Percentiles rank a stretch among this genome's conserved stretches.
phyloP scores from a whole-genome alignment of 2,888 invertebrate genomes.

The Drosophila tanythrix region DNA sequence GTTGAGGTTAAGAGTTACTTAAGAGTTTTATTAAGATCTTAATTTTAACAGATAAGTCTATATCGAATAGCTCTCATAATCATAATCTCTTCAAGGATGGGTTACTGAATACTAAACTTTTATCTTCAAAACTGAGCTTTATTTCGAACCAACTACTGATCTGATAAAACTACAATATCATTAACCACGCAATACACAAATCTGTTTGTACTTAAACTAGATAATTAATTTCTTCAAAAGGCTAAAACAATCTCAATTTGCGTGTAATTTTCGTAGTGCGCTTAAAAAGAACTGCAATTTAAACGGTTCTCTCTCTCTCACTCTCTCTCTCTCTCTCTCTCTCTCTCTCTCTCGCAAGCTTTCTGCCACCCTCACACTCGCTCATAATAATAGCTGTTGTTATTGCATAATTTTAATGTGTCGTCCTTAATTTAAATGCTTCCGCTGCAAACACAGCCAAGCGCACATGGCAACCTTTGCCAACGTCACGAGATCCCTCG shows the following conservation, averaged over 20 bases:
- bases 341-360: neutral
- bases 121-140: neutral
- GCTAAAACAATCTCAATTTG: neutral
- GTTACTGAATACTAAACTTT: neutral
- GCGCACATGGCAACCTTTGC: conserved; percentile 61
- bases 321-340: neutral
- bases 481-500: conserved; percentile 70
- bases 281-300: conserved; percentile 59
- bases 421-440: conserved; percentile 83
- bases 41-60: neutral
- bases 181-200: neutral
- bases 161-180: neutral
- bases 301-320: conserved; percentile 5
- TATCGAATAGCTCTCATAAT: neutral
- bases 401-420: conserved; percentile 83
- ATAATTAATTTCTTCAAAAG: neutral
- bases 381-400: conserved; percentile 74
- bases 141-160: neutral
- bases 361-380: neutral
- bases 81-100: neutral
- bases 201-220: neutral
- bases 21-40: neutral
- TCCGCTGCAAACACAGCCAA: conserved; percentile 73
- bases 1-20: neutral
- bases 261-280: neutral